Conservation (phyloP, 2,113 vertebrate genomes). For the Prietella phreatophila region DNA sequence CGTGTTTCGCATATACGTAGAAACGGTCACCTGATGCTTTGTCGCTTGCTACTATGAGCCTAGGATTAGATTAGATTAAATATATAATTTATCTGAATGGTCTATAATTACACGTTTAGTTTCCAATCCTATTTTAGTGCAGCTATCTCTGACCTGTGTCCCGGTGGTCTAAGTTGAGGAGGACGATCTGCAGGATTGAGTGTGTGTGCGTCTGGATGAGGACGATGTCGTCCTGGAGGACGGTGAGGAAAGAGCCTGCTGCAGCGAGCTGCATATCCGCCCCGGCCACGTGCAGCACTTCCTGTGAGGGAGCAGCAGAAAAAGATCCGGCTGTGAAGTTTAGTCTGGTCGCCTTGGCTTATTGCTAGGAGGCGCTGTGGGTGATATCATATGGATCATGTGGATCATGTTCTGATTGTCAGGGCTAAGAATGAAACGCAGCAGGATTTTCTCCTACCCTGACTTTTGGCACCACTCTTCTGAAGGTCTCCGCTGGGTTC, state of each 20-base stretch:
- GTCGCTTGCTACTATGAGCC: not conserved
- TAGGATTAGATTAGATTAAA: not conserved
- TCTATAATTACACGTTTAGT: not conserved
- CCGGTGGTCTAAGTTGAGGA: conserved; percentile 88
- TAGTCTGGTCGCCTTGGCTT: not conserved
- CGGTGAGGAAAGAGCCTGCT: conserved; percentile 85
- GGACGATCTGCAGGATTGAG: conserved; percentile 87
- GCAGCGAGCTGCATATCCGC: conserved; percentile 89
- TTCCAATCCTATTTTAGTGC: not conserved
- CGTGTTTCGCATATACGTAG: not conserved
- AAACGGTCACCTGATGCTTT: not conserved
- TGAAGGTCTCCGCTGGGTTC: conserved; percentile 90
- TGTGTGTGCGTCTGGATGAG: conserved; percentile 88
- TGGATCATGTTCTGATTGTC: not conserved
- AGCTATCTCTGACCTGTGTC: conserved; percentile 75
- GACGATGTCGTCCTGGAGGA: conserved; percentile 89
- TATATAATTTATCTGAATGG: not conserved
- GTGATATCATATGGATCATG: not conserved
- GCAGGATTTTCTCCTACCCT: conserved; percentile 76
- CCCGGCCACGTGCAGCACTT: conserved; percentile 82
- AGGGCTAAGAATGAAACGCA: not conserved
- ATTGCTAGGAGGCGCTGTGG: not conserved
- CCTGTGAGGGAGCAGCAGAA: conserved; percentile 67
- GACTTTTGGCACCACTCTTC: conserved; percentile 90
- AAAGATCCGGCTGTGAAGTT: not conserved